Base-by-base conservation (phyloP, 2,888 invertebrate genomes). In the Eubasilissa splendida region DNA sequence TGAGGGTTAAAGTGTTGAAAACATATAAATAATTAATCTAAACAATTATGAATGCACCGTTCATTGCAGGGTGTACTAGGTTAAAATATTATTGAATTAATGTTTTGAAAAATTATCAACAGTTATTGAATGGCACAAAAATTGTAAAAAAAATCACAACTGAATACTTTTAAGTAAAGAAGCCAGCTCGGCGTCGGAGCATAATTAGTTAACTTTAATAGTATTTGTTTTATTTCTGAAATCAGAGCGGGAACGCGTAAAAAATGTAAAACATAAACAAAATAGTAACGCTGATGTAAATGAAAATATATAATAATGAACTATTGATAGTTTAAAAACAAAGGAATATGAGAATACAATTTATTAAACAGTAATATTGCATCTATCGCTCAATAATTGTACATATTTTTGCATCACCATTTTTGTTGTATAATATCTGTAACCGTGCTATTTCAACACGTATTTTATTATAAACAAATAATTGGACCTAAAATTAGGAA, bases 261-360 rank as follows among this genome's bases (percentile, higher is more conserved):
- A 42, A 42, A 42, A 42, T 5, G 42, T 42, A 42, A 42, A 42
- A 42, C 7, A 7, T 5, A 7, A 42, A 42, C 7, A 42, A 42
- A 42, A 42, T 7, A 42, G 42, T 42, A 42, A 5, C 33, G 12
- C 31, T 33, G 4, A 5, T 10, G 12, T 59, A 59, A 59, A 31
- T 63, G 12, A 42, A 63, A 63, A 11, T 33, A 1, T 63, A 63
- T 10, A 33, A 12, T 63, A 31, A 31, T 63, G 10, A 22, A 63
- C 7, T 12, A 33, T 63, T 31, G 42, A 63, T 63, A 33, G 11
- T 33, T 63, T 33, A 42, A 42, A 33, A 63, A 63, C 11, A 63
- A 63, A 63, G 33, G 63, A 42, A 63, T 33, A 33, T 63, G 31
- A 33, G 33, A 63, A 33, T 63, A 63, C n/a, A 63, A 33, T 63